Base-by-base conservation (phyloP, 2,888 invertebrate genomes). In the Nomada hirtipes region DNA sequence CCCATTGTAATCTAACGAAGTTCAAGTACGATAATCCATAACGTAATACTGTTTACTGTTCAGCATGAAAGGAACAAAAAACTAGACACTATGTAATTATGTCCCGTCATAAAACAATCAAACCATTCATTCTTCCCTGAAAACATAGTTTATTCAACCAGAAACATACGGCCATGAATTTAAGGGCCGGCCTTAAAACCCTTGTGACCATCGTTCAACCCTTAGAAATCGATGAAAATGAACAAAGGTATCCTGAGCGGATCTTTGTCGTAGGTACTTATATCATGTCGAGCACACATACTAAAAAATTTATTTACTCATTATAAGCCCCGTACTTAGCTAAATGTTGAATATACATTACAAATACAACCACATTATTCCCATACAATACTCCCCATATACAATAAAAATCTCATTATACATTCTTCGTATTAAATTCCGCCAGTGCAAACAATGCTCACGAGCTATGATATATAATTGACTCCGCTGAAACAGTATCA, bases 171-270 rank as follows among this genome's bases (percentile, higher is more conserved):
- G 11, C 15, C 10, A 26, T 10, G 26, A 29, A 36, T 55, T 42
- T 23, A 15, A 26, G 26, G 42, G 29, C 18, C 36, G 9, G 50
- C 26, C 75, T 44, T 79, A 82, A 82, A 79, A 65, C 60, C 44
- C 26, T n/a, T 44, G 61, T 57, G 42, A 18, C 44, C 42, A 26
- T 44, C 23, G 47, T 4, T 15, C 53, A 20, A 15, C 42, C 65
- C 11, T 11, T 50, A 10, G 69, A 73, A 55, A 72, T 69, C 55
- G 63, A 72, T 59, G 50, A 70, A 63, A 77, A 44, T 15, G 13
- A 4, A 61, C 11, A 26, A 55, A 44, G 70, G 42, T 67, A 69
- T 2, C 36, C 1, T 7, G 36, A 36, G 36, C 36, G 4, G 7
- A 36, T 36, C 36, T 36, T 36, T 7, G 36, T 36, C 15, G 47